Evolutionary conservation across 2,888 invertebrate species (phyloP), one percentile per base, ranked within the genome.

Genomic region (Caenorhabditis sp.): DNA sequence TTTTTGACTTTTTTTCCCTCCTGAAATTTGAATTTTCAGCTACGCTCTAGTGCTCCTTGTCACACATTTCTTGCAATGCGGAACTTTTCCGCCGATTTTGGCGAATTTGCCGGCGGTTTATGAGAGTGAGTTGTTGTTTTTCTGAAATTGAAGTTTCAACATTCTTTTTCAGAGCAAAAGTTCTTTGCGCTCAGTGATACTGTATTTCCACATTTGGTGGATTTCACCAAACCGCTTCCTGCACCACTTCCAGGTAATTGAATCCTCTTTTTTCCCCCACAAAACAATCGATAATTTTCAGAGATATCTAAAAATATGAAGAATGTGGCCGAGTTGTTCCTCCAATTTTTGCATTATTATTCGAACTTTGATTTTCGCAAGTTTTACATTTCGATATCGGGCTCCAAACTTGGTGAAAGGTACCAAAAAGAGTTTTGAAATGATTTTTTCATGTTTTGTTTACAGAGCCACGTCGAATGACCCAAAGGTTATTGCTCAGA

Each of bases 41-140:
- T 87, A 88, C 63, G 84, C 85, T 1, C 57, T 87, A 23, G 81
- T 83, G 12, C 70, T 87, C 26, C 81, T 87, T 23, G 76, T 86
- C 0, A 60, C 87, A 14, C 88, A 87, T 63, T 87, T 80, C 59
- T 77, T 87, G 36, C 87, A 87, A 63, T 78, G 77, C 56, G 87
- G 76, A 0, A 72, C 78, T 3, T n/a, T 20, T 8, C 86, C 85
- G 8, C 82, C 85, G 7, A 77, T 87, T 23, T 67, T 87, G 25
- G 87, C 87, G 1, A 84, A 88, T 77, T 68, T 87, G 8, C 83
- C 83, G 50, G 26, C 64, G 10, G 50, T 83, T 8, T 80, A 68
- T 52, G 26, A 20, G 63, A 59, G 70, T 69, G n/a, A n/a, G n/a
- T 36, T 43, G 27, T 21, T 38, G 26, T 5, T 5, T 20, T 25